Base-by-base conservation (phyloP, 2,797 vertebrate species). In the Eulemur coronatus region DNA sequence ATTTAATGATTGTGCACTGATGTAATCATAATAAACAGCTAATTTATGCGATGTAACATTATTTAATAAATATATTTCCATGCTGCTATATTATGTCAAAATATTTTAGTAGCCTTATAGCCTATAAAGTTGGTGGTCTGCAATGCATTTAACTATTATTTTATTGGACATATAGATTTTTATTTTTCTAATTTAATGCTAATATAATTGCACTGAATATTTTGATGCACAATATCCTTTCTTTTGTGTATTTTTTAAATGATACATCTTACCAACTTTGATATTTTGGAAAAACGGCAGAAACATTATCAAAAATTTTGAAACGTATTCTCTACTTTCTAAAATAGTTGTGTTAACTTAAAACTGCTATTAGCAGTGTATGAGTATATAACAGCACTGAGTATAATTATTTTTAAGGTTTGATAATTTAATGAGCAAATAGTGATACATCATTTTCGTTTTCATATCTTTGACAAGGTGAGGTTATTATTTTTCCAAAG, bases 121-220 rank as follows among this genome's bases (percentile, higher is more conserved):
- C 70, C 46, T 81, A 63, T 85, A 52, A 84, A 89, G 46, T 87
- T 50, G 26, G 9, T 80, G 33, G 33, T 35, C 14, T 89, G 12
- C 6, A 84, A 48, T 35, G 41, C 15, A 78, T 84, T 95, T 89
- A 67, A 91, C 30, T 85, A 52, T 86, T 86, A 7, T 89, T 20
- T 72, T 43, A 84, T 20, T 84, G 43, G 10, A 41, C 17, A 63
- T 59, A 61, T 4, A 87, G 15, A 6, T 38, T 80, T 94, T 94
- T 78, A 81, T 75, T 86, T 94, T 95, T 91, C 41, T 38, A 90
- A 41, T 79, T 52, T 65, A 84, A 65, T 38, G 20, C 90, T 84
- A 82, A 28, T 33, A 43, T 84, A 78, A 88, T 89, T 70, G 4
- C 50, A 84, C n/a, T 46, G 35, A 84, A 41, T 75, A 50, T 24